A percentile compares a stretch with the other conserved stretches of the same genome.
These are phyloP conservation scores for Cactoblastis cactorum DNA, from an alignment of 2,888 invertebrate species.

Conservation along the genomic window DNA sequence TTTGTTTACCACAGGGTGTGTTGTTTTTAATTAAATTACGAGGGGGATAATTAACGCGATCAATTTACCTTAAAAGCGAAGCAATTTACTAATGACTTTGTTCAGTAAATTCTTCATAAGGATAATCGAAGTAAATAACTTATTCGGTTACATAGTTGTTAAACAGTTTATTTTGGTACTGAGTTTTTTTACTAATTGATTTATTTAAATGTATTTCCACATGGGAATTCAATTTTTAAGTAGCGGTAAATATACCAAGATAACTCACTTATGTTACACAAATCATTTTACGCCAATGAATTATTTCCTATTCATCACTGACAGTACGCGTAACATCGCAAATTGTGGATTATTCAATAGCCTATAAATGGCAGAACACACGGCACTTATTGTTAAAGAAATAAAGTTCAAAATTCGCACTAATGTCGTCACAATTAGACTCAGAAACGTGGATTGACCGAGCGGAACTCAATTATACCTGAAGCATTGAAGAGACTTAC, in stretches of 20 bases:
- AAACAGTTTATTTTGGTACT: background rate
- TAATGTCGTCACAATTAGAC: constrained; percentile 2
- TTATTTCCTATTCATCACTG: constrained; percentile 5
- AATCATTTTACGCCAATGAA: constrained; percentile 6
- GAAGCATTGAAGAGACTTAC: constrained; percentile 7
- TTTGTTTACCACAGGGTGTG: background rate
- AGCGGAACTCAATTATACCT: constrained; percentile 9
- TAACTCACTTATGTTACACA: background rate
- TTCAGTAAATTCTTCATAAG: background rate
- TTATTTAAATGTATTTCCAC: background rate
- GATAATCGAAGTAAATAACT: constrained; percentile 5
- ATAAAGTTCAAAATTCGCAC: constrained; percentile 7
- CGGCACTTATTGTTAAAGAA: background rate
- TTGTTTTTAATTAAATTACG: background rate
- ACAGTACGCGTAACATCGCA: background rate
- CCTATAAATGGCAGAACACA: background rate
- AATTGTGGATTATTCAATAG: constrained; percentile 12
- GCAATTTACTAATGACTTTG: constrained; percentile 5
- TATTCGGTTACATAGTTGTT: constrained; percentile 1
- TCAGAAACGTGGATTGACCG: constrained; percentile 10
- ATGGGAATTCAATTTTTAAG: background rate
- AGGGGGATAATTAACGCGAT: background rate
- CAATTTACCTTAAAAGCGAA: background rate
- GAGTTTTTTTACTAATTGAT: background rate
- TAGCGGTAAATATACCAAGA: background rate